phyloP scores from a whole-genome alignment of 1,140 invertebrate species.

The Metopolophium dirhodum region DNA sequence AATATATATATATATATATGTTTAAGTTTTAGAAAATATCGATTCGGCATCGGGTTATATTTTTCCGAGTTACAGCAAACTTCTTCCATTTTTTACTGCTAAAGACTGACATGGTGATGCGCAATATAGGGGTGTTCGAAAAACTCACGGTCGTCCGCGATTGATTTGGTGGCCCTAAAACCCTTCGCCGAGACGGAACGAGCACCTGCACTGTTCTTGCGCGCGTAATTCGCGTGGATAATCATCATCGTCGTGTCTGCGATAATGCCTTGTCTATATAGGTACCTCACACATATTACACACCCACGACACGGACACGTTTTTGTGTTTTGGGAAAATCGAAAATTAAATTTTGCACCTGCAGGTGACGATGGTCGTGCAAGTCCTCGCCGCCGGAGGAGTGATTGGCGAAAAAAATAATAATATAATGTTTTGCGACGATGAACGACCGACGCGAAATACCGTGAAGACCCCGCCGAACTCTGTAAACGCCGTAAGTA shows the following conservation, averaged over 20 bases:
- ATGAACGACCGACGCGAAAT: neutral
- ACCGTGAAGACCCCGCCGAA: neutral
- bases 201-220: neutral
- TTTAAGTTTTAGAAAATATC: neutral
- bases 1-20: neutral
- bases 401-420: neutral
- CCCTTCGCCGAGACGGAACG: neutral
- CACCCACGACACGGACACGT: neutral
- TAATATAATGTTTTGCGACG: neutral
- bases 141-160: neutral
- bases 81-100: neutral
- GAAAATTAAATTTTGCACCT: conserved; percentile 2
- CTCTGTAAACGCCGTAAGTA: neutral
- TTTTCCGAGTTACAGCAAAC: neutral
- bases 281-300: neutral
- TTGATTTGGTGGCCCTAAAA: neutral
- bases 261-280: neutral
- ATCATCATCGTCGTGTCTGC: neutral
- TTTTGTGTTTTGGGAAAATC: neutral
- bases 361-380: neutral
- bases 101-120: neutral
- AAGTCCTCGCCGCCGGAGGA: too few relatives aligned
- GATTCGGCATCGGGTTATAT: neutral
- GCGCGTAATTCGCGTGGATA: neutral
- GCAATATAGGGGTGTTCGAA: neutral